Evolutionary conservation across 2,797 vertebrate genomes (phyloP).

Genomic region (Falco peregrinus): DNA sequence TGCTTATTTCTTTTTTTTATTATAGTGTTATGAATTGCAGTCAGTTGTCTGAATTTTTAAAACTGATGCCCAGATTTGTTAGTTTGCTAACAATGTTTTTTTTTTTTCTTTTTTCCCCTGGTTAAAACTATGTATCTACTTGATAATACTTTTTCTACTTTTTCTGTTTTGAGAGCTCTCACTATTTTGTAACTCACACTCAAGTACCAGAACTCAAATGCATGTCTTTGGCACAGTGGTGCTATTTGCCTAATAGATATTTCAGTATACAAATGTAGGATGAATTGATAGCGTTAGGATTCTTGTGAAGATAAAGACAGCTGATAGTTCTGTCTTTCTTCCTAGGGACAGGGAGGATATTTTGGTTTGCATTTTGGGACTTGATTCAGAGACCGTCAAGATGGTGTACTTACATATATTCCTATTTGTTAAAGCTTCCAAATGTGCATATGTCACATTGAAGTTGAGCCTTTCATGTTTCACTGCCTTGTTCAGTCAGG

Average conservation of each 20-base stretch:
- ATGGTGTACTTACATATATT: background rate
- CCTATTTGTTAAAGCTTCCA: background rate
- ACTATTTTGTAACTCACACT: background rate
- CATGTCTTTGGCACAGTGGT: background rate
- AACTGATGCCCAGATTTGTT: slow-evolving; percentile 11
- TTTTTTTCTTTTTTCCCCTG: background rate
- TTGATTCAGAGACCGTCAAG: background rate
- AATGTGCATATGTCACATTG: background rate
- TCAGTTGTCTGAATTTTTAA: slow-evolving; percentile 42
- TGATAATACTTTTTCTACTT: background rate
- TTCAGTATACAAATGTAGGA: background rate
- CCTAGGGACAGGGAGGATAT: background rate
- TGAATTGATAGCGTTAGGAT: background rate
- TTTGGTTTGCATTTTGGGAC: background rate
- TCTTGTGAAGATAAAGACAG: background rate
- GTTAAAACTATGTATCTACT: background rate
- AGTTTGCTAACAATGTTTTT: background rate
- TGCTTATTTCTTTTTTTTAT: slow-evolving; percentile 73
- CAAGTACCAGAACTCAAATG: background rate
- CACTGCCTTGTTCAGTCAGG: background rate
- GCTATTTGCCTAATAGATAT: background rate
- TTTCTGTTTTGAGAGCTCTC: background rate
- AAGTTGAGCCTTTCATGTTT: background rate
- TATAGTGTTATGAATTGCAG: slow-evolving; percentile 34
- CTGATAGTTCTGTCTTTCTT: background rate